A percentile compares a stretch with the other conserved stretches of the same genome.
Evolutionary conservation across 2,888 invertebrate species (phyloP).

Genomic region (Leucozona laternaria): DNA sequence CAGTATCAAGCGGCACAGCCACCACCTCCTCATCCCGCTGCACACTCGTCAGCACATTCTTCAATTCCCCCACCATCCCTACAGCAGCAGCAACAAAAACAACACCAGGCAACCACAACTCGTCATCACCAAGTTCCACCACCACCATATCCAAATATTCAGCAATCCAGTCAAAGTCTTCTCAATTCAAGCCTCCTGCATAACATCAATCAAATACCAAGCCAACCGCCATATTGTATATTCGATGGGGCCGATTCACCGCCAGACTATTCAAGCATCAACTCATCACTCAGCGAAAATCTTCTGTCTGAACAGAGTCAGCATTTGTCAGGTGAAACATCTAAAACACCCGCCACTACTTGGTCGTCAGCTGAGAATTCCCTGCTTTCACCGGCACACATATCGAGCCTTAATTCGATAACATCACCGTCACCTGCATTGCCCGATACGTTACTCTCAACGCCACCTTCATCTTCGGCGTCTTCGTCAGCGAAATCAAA

Average conservation of each 20-base stretch:
- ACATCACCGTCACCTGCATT: slow-evolving; percentile 83
- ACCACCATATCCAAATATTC: slow-evolving; percentile 70
- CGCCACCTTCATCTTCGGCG: slow-evolving; percentile 79
- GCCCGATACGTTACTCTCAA: slow-evolving; percentile 82
- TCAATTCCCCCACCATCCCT: slow-evolving; percentile 48
- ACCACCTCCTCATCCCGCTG: slow-evolving; percentile 57
- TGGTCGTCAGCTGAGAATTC: slow-evolving; percentile 75
- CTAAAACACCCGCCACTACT: slow-evolving; percentile 58
- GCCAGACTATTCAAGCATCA: slow-evolving; percentile 77
- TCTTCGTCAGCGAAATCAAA: slow-evolving; percentile 55
- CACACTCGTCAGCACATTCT: slow-evolving; percentile 77
- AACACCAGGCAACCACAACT: slow-evolving; percentile 66
- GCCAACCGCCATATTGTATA: slow-evolving; percentile 83
- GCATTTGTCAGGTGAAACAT: slow-evolving; percentile 63
- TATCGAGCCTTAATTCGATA: slow-evolving; percentile 83
- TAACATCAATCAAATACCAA: slow-evolving; percentile 82
- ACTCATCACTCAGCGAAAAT: slow-evolving; percentile 63
- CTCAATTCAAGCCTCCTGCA: slow-evolving; percentile 82
- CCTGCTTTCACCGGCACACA: slow-evolving; percentile 78
- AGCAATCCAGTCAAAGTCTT: slow-evolving; percentile 77
- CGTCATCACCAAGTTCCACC: slow-evolving; percentile 76
- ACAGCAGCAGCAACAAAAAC: slow-evolving; percentile 69
- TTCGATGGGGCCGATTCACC: slow-evolving; percentile 83
- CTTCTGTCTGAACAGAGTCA: slow-evolving; percentile 78
- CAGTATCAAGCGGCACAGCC: slow-evolving; percentile 63